Percentiles rank a stretch among this genome's conserved stretches.
Conservation (phyloP, 1,140 invertebrate species). For the Amyelois transitella region DNA sequence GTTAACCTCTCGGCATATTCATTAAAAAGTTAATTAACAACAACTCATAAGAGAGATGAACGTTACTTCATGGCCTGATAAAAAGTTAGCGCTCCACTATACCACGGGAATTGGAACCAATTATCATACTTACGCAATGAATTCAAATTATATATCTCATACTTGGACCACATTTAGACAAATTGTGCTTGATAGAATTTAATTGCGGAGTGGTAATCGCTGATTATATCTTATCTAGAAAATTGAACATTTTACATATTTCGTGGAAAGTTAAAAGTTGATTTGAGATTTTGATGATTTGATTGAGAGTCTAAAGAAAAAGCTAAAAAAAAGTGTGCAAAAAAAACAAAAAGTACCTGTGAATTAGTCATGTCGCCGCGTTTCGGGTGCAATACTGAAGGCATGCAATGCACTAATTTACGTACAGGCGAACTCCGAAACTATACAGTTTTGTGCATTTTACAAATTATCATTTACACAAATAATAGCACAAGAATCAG, state of each 20-base stretch:
- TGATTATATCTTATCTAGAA: not conserved
- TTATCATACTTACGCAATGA: conserved; percentile 25
- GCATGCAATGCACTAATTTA: conserved; percentile 72
- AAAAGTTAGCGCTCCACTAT: not conserved
- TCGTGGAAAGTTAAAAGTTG: not conserved
- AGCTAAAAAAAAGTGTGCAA: conserved; percentile 21
- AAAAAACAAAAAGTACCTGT: conserved; percentile 56
- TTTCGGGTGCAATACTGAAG: conserved; percentile 53
- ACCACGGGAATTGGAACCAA: conserved; percentile 13
- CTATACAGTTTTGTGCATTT: conserved; percentile 64
- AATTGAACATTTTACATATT: not conserved
- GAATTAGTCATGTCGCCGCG: conserved; percentile 69
- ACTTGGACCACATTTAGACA: conserved; percentile 6
- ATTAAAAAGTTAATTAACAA: conserved; percentile 35
- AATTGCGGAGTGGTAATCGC: conserved; percentile 4
- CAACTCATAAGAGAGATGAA: not conserved
- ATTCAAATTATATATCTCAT: conserved; percentile 14
- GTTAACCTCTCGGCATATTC: not conserved
- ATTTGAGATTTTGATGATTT: not conserved
- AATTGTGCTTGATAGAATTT: not conserved
- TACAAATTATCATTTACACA: conserved; percentile 58
- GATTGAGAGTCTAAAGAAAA: not conserved
- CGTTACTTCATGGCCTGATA: conserved; percentile 5
- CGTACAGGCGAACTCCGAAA: conserved; percentile 50
- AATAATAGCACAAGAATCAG: conserved; percentile 58